Evolutionary conservation across 2,113 vertebrate genomes (phyloP).

Genomic region (Brachirus orientalis): DNA sequence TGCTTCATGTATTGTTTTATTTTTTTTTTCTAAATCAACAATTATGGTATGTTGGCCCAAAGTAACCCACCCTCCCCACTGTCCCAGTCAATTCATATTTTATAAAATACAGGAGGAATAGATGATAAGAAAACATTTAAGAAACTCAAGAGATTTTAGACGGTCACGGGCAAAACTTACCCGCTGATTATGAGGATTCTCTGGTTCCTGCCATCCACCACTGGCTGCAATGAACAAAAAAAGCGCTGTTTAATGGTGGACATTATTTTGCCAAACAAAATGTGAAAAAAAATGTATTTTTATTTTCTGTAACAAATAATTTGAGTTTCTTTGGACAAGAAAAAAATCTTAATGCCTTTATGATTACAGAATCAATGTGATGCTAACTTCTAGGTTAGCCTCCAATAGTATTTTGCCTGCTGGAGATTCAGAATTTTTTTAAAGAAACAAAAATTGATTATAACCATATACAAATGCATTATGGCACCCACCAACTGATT

Average conservation of each 20-base stretch:
- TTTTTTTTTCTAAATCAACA: too few species aligned
- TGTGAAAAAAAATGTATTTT: too few species aligned
- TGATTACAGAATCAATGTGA: neutral
- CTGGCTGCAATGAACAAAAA: slow-evolving; percentile 85
- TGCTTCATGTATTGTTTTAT: neutral
- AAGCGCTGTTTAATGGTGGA: too few species aligned
- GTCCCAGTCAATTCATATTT: too few species aligned
- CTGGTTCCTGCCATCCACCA: slow-evolving; percentile 98
- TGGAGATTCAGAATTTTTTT: neutral
- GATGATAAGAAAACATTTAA: slow-evolving; percentile 69
- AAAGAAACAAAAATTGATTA: neutral
- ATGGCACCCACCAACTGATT: slow-evolving; percentile 91
- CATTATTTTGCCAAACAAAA: too few species aligned
- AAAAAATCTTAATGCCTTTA: neutral
- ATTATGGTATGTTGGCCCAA: too few species aligned
- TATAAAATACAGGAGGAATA: too few species aligned
- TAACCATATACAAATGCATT: neutral
- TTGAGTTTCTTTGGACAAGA: too few species aligned
- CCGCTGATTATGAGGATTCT: slow-evolving; percentile 92
- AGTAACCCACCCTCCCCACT: too few species aligned
- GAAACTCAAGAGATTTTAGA: slow-evolving; percentile 30
- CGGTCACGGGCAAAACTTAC: slow-evolving; percentile 77
- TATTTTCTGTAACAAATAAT: too few species aligned
- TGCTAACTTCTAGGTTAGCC: neutral
- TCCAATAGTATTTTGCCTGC: neutral